Evolutionary conservation across 2,113 vertebrate species (phyloP), one percentile per base, ranked within the genome.

Genomic region (Gymnogyps californianus): DNA sequence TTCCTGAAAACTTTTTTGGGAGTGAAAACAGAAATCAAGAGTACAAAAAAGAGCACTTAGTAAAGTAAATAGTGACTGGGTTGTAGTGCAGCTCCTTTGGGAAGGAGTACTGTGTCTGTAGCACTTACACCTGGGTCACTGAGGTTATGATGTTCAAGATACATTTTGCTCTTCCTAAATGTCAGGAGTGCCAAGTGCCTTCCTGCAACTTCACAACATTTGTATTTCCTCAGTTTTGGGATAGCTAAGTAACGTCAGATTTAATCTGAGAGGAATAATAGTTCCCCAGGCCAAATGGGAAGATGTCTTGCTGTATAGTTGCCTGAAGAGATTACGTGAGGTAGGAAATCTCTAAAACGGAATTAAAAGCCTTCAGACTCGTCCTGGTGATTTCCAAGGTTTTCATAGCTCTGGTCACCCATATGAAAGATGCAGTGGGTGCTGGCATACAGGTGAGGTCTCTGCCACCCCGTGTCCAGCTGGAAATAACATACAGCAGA

Each of bases 301-400:
- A 25, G 36, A 6, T 5, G 9, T 20, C 28, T 18, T 5, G 1
- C 49, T 22, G 7, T 17, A 7, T 2, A 3, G 34, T 5, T 49
- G 22, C 22, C 36, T 62, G n/a, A 28, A 54, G 26, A 47, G 61
- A 32, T 49, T 17, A 18, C 0, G 1, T 20, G 15, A 34, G 26
- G 31, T 34, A 29, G 55, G 32, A 51, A 55, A 44, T 29, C 19
- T 29, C 62, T 57, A 42, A 55, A 61, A 19, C 8, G 7, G n/a
- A 32, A 5, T 42, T 70, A 11, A 57, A 67, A 82, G 22, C 22
- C n/a, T 14, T 52, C 38, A 46, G 31, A 10, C 7, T 32, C 26
- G 21, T 38, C 14, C n/a, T 2, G 5, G 40, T 25, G 31, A 15
- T 16, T 32, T 38, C 44, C 10, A n/a, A 46, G 31, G 57, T 18